Conservation (phyloP, 2,113 vertebrate genomes). For the Deroptyus accipitrinus region DNA sequence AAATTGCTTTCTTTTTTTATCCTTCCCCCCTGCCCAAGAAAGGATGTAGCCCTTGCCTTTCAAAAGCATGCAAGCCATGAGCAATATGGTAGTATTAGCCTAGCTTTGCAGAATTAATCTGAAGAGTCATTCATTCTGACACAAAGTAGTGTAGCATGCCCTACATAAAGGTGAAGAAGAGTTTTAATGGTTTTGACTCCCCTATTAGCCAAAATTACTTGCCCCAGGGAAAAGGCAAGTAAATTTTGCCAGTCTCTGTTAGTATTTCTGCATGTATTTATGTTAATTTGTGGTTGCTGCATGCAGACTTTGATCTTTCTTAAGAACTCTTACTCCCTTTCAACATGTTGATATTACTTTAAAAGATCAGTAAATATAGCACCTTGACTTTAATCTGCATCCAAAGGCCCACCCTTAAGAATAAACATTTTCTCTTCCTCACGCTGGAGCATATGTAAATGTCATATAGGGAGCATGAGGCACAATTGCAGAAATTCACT, state of each 20-base stretch:
- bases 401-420: slow-evolving; percentile 29
- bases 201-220: slow-evolving; percentile 48
- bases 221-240: slow-evolving; percentile 9
- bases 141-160: slow-evolving; percentile 12
- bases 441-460: not conserved
- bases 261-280: slow-evolving; percentile 50
- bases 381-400: slow-evolving; percentile 56
- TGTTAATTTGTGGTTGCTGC: slow-evolving; percentile 57
- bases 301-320: slow-evolving; percentile 48
- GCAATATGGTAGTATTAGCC: not conserved
- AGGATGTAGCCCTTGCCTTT: not conserved
- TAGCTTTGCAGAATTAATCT: slow-evolving; percentile 21
- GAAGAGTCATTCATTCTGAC: slow-evolving; percentile 1
- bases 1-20: not conserved
- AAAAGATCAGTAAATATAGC: slow-evolving; percentile 40
- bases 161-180: slow-evolving; percentile 54
- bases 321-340: slow-evolving; percentile 47
- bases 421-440: slow-evolving; percentile 49
- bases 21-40: not conserved
- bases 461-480: not conserved
- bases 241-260: slow-evolving; percentile 34
- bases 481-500: not conserved
- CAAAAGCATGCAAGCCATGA: slow-evolving; percentile 36
- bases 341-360: slow-evolving; percentile 51
- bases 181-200: slow-evolving; percentile 43